Evolutionary conservation across 2,797 vertebrate genomes (phyloP), one percentile per base, ranked within the genome.

Genomic region (Oreochromis grahami): DNA sequence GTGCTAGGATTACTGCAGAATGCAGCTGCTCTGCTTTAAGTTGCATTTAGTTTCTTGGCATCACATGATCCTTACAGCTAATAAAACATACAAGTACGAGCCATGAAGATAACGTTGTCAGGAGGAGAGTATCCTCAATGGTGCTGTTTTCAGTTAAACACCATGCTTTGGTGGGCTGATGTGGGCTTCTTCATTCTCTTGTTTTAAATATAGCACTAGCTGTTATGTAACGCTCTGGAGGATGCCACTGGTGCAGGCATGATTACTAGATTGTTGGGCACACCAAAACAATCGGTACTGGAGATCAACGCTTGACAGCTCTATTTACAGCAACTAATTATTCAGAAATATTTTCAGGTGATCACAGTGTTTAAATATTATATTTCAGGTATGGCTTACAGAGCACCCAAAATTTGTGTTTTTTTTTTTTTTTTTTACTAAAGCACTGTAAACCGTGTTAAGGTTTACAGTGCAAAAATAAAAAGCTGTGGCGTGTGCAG

Each of bases 131-230:
- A 84, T 87, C 78, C 86, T 80, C 58, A 83, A 58, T 48, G 17
- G 78, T 21, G 78, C 41, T 0, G 77, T 91, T 93, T 93, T 81
- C 89, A 89, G 80, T 88, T 58, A 91, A 94, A 92, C 86, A 80
- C 79, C 89, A 87, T 89, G 93, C 91, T 93, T 92, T 82, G 76
- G 83, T 89, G 88, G 91, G 86, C 90, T 91, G 90, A 95, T 94
- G 92, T 92, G 88, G 91, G 94, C 91, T 94, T 92, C 92, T 94
- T 94, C 87, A 88, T 93, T 91, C 93, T 93, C 83, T 89, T 56
- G 84, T 84, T 94, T 94, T 95, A 96, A 94, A 95, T 95, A 95
- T 95, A 95, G 94, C 93, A 70, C 91, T 74, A 58, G 89, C 84
- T 77, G 91, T 96, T 95, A 95, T 80, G 90, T 77, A 96, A 96